phyloP scores from a whole-genome alignment of 2,113 vertebrate species.

The Columbina picui region DNA sequence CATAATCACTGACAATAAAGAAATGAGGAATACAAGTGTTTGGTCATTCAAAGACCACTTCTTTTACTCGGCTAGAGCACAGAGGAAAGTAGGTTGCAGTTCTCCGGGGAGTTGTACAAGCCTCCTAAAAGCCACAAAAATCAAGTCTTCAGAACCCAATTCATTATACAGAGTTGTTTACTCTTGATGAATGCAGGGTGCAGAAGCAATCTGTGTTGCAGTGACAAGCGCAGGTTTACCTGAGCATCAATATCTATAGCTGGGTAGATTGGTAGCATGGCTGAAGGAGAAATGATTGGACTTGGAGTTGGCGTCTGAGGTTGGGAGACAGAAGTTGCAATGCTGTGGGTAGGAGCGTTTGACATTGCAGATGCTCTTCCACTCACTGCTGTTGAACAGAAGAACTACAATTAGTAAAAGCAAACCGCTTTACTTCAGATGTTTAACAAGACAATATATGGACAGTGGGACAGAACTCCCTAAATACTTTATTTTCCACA shows the following conservation, averaged over 20 bases:
- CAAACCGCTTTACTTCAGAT: not conserved
- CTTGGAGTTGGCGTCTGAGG: constrained; percentile 90
- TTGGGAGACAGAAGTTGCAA: constrained; percentile 90
- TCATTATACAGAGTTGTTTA: not conserved
- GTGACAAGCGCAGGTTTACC: constrained; percentile 75
- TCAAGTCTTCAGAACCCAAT: not conserved
- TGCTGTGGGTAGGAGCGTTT: constrained; percentile 90
- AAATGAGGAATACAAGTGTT: not conserved
- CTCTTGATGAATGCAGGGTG: not conserved
- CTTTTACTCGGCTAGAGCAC: accelerated
- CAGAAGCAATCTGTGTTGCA: not conserved
- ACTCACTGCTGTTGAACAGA: constrained; percentile 92
- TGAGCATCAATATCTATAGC: constrained; percentile 98
- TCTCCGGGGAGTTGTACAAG: accelerated
- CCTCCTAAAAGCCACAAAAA: not conserved
- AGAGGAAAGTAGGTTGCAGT: not conserved
- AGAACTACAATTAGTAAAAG: constrained; percentile 73
- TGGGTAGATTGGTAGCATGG: constrained; percentile 96
- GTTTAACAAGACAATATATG: not conserved
- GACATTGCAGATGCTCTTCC: constrained; percentile 93
- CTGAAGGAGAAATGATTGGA: constrained; percentile 92
- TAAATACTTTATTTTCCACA: not conserved
- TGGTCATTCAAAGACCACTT: not conserved
- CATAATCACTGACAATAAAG: not conserved
- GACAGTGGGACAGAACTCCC: not conserved